Evolutionary conservation across 2,888 invertebrate genomes (phyloP).

Genomic region (Polia nebulosa): DNA sequence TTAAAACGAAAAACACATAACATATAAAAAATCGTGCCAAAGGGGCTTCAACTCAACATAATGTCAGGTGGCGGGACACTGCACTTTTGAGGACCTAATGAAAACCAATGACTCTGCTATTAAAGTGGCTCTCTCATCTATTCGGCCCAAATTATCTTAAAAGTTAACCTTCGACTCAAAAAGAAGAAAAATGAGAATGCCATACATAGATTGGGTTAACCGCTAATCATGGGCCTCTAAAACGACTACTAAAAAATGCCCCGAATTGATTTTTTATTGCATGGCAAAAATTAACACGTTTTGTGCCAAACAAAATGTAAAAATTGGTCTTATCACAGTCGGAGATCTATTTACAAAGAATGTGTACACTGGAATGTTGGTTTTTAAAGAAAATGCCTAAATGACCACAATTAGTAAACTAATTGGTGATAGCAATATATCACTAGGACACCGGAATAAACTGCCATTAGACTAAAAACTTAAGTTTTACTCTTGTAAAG

Average conservation of each 20-base stretch:
- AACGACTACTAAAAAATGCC: neutral
- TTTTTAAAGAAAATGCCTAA: neutral
- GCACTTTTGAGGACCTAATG: neutral
- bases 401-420: neutral
- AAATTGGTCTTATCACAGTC: constrained; percentile 25
- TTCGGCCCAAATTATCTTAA: neutral
- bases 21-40: neutral
- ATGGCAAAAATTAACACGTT: constrained; percentile 32
- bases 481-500: neutral
- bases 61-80: neutral
- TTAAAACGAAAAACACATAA: neutral
- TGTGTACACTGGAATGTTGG: neutral
- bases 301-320: constrained; percentile 24
- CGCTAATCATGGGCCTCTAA: neutral
- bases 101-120: neutral
- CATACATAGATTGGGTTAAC: neutral
- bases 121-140: neutral
- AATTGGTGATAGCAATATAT: neutral
- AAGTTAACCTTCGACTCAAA: neutral
- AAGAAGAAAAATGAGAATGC: neutral
- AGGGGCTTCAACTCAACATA: neutral
- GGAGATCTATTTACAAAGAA: constrained; percentile 10
- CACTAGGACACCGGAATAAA: neutral
- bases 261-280: constrained; percentile 27
- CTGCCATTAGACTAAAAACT: neutral